Evolutionary conservation across 2,113 vertebrate genomes (phyloP).

Genomic region (Phalacrocorax brasilianus): DNA sequence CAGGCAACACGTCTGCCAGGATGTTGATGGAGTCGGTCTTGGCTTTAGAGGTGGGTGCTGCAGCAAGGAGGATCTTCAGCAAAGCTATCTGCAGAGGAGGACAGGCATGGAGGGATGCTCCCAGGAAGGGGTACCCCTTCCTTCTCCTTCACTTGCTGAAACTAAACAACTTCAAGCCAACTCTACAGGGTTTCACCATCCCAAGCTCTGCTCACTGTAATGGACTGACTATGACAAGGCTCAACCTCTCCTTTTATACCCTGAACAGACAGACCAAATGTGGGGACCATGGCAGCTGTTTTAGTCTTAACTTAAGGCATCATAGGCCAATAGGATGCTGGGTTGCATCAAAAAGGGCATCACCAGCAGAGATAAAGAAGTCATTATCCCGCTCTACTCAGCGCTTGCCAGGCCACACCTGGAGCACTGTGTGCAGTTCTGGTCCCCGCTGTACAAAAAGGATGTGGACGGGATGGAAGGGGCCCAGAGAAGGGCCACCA

Average conservation of each 20-base stretch:
- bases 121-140: background rate
- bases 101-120: fast-evolving
- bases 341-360: too few species aligned
- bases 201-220: fast-evolving
- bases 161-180: background rate
- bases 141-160: background rate
- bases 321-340: background rate
- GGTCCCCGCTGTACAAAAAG: too few species aligned
- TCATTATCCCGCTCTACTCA: too few species aligned
- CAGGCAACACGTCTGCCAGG: conserved; percentile 91
- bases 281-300: background rate
- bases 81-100: conserved; percentile 86
- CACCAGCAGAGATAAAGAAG: too few species aligned
- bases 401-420: too few species aligned
- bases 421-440: too few species aligned
- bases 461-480: too few species aligned
- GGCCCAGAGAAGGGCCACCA: too few species aligned
- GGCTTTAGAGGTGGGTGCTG: conserved; percentile 96
- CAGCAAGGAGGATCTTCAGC: conserved; percentile 93
- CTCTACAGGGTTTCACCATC: background rate
- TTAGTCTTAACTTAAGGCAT: background rate
- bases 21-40: conserved; percentile 99
- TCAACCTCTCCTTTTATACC: background rate
- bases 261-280: background rate
- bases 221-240: background rate